These are phyloP conservation scores for Spea bombifrons DNA, from an alignment of 2,113 vertebrate genomes.

Conservation along the genomic window DNA sequence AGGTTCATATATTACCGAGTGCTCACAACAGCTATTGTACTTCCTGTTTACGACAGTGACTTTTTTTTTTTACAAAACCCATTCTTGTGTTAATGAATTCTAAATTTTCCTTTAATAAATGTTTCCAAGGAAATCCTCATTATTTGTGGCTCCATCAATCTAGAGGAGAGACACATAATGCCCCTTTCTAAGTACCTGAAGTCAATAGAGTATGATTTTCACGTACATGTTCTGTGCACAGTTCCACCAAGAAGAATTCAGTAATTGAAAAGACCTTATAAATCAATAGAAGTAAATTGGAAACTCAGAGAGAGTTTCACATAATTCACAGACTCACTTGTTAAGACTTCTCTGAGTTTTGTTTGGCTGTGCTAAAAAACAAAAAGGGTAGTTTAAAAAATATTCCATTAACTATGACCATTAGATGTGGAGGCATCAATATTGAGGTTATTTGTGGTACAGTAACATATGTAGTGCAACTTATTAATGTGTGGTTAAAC, in stretches of 20 bases:
- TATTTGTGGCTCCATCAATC: constrained; percentile 49
- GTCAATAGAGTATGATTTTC: constrained; percentile 52
- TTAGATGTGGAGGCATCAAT: neutral
- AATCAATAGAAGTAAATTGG: constrained; percentile 63
- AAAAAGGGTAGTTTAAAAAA: constrained; percentile 9
- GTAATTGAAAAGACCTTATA: constrained; percentile 61
- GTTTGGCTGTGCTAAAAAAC: constrained; percentile 7
- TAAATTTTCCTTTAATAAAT: constrained; percentile 55
- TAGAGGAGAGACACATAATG: constrained; percentile 22
- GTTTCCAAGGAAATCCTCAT: constrained; percentile 51
- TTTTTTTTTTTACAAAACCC: constrained; percentile 23
- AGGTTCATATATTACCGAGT: constrained; percentile 54
- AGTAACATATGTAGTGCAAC: neutral
- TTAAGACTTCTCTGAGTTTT: constrained; percentile 36
- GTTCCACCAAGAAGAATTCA: constrained; percentile 54
- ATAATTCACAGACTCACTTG: constrained; percentile 46
- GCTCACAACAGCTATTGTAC: constrained; percentile 29
- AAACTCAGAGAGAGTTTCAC: constrained; percentile 53
- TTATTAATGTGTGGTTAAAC: neutral
- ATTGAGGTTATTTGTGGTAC: neutral
- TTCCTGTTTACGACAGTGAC: constrained; percentile 36
- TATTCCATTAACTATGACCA: neutral
- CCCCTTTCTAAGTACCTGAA: constrained; percentile 47
- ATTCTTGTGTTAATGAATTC: constrained; percentile 52
- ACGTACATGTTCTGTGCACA: constrained; percentile 30